Evolutionary conservation across 2,797 vertebrate genomes (phyloP), one percentile per base, ranked within the genome.

Genomic region (Emys orbicularis): DNA sequence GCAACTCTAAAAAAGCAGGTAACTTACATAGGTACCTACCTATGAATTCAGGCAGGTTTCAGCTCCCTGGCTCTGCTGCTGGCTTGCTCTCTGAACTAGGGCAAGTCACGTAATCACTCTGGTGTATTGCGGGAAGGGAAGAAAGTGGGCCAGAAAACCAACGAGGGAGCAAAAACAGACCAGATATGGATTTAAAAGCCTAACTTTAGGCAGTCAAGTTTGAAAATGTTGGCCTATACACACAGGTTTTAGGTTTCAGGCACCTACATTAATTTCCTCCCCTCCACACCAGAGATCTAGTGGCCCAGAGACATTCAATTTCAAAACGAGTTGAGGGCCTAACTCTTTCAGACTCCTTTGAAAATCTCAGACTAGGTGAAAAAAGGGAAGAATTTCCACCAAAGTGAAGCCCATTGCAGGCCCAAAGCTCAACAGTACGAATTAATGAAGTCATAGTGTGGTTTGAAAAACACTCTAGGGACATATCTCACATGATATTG

Each of bases 321-420:
- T 76, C 29, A 86, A 34, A 2, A 21, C 12, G 47, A 86, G 6
- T 0, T 86, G 47, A 44, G 29, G 18, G 91, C 34, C 27, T 15
- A 82, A n/a, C 54, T n/a, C 49, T 37, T 90, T 77, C 27, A 77
- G 74, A 13, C 4, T 31, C 74, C 44, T 77, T 54, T n/a, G 54
- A 86, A 93, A 94, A 90, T 1, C 0, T 23, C 79, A 31, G 6
- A 79, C 23, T 74, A 7, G 6, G 15, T 3, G 41, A 77, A 57
- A 57, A 1, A 31, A 3, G 3, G 52, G 79, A 8, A 92, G 2
- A 10, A 87, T 87, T 37, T 59, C 47, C 41, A 81, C 25, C 68
- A 44, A 9, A 0, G 6, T 9, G 23, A 81, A 88, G 81, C 4
- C 11, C 0, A 0, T 23, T 76, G 12, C 16, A 68, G 18, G 19